Evolutionary conservation across 2,888 invertebrate genomes (phyloP).

Genomic region (Melinaea marsaeus): DNA sequence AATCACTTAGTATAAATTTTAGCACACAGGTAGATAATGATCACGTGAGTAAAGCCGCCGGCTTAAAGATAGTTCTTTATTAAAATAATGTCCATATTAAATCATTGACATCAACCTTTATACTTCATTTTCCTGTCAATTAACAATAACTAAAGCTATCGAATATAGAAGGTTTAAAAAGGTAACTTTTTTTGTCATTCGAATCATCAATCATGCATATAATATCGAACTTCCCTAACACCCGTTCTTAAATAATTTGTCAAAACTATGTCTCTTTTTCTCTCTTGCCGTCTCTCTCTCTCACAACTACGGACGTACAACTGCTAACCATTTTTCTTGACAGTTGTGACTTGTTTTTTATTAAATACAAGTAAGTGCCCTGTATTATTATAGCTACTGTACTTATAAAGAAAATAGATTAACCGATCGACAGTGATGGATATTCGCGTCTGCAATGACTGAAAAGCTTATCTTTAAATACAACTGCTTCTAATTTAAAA

Average conservation of each 20-base stretch:
- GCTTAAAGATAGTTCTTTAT: too few relatives aligned
- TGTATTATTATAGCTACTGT: slow-evolving; percentile 15
- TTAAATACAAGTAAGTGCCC: slow-evolving; percentile 28
- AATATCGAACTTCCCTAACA: slow-evolving; percentile 68
- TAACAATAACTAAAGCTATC: background rate
- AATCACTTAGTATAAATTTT: too few relatives aligned
- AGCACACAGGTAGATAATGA: too few relatives aligned
- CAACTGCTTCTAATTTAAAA: background rate
- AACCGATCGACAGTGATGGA: background rate
- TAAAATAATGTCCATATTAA: too few relatives aligned
- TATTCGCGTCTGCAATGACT: background rate
- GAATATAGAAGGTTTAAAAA: slow-evolving; percentile 52
- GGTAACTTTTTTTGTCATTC: slow-evolving; percentile 59
- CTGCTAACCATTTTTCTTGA: slow-evolving; percentile 55
- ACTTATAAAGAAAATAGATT: background rate
- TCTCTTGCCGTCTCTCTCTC: slow-evolving; percentile 44
- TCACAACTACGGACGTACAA: slow-evolving; percentile 52
- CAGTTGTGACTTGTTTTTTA: slow-evolving; percentile 47
- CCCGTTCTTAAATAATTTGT: slow-evolving; percentile 78
- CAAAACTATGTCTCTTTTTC: slow-evolving; percentile 44
- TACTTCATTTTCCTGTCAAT: too few relatives aligned
- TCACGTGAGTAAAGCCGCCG: too few relatives aligned
- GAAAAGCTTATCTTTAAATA: background rate
- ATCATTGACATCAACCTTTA: too few relatives aligned
- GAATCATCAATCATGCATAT: slow-evolving; percentile 70